A percentile compares a stretch with the other conserved stretches of the same genome.
phyloP scores from a whole-genome alignment of 2,888 invertebrate species.

The Eupithecia tripunctaria region DNA sequence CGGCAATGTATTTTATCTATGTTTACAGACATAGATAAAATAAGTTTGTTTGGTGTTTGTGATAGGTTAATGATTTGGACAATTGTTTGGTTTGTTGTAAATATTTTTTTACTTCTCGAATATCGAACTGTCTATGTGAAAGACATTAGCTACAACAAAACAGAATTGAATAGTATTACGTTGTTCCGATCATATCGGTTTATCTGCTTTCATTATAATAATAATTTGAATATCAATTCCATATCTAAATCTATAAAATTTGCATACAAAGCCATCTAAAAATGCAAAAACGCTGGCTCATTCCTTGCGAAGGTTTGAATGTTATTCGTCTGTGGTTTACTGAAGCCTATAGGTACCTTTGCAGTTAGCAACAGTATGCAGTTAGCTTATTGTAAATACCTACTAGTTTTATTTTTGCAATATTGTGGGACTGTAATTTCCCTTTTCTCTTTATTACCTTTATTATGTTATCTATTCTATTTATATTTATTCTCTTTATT shows the following conservation, averaged over 20 bases:
- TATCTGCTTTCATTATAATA: slow-evolving; percentile 39
- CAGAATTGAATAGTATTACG: slow-evolving; percentile 15
- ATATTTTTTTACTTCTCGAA: neutral
- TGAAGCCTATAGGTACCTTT: neutral
- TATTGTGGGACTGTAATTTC: too few relatives aligned
- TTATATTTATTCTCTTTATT: too few relatives aligned
- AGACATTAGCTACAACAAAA: neutral
- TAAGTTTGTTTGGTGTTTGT: too few relatives aligned
- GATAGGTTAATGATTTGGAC: neutral
- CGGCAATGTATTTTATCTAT: too few relatives aligned
- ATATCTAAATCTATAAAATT: slow-evolving; percentile 47
- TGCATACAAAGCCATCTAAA: slow-evolving; percentile 51
- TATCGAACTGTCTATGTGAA: neutral
- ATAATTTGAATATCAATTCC: slow-evolving; percentile 46
- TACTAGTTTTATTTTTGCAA: too few relatives aligned
- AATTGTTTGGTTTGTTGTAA: neutral
- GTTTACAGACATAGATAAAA: too few relatives aligned
- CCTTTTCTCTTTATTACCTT: too few relatives aligned
- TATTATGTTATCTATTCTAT: too few relatives aligned
- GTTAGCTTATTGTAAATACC: too few relatives aligned
- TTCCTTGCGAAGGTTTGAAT: slow-evolving; percentile 39
- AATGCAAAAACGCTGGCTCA: slow-evolving; percentile 44
- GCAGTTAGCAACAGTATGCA: too few relatives aligned
- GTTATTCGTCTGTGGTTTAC: slow-evolving; percentile 26
- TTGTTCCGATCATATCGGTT: slow-evolving; percentile 30